Evolutionary conservation across 2,113 vertebrate species (phyloP).

Genomic region (Penelope pileata): DNA sequence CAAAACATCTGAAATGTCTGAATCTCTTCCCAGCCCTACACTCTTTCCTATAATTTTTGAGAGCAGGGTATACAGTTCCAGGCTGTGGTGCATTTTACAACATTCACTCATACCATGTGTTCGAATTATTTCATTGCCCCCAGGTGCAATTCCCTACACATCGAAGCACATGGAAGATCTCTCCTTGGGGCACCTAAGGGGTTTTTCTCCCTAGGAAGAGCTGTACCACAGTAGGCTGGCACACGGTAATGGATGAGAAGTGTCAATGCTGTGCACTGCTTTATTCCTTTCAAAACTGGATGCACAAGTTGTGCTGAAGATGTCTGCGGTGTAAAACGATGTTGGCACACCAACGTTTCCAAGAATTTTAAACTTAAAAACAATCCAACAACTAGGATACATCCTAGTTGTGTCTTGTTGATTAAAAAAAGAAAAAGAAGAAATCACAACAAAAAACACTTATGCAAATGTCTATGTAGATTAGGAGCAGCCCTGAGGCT

Average conservation of each 20-base stretch:
- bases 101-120: neutral
- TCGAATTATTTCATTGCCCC: neutral
- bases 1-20: neutral
- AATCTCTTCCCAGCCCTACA: neutral
- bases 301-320: neutral
- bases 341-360: neutral
- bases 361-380: neutral
- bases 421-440: neutral
- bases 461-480: conserved; percentile 19
- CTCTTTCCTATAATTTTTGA: neutral
- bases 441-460: neutral
- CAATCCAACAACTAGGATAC: neutral
- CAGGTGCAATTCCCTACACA: neutral
- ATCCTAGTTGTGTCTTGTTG: neutral
- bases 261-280: neutral
- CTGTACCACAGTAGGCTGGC: neutral
- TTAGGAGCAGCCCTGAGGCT: neutral
- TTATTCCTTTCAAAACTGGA: neutral
- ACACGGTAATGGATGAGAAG: neutral
- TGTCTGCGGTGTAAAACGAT: neutral
- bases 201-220: neutral
- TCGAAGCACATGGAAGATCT: neutral
- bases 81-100: neutral
- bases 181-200: neutral
- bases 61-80: neutral